Conservation (phyloP, 1,140 invertebrate genomes). For the Chironomus tepperi region DNA sequence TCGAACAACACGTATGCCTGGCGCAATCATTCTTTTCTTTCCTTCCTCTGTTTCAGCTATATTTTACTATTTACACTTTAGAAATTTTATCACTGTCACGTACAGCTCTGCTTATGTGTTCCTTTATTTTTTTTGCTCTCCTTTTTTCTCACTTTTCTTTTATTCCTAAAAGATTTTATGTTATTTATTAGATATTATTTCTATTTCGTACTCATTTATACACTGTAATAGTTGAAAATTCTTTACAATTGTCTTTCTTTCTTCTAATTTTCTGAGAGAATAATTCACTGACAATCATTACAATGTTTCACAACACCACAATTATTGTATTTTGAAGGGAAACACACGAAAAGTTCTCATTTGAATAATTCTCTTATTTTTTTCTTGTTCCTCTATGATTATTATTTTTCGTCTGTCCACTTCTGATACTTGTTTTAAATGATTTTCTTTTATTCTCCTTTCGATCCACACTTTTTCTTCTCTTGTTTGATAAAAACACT, state of each 20-base stretch:
- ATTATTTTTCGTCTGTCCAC: neutral
- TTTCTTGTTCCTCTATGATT: neutral
- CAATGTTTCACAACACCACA: neutral
- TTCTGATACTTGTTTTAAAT: neutral
- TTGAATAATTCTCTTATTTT: neutral
- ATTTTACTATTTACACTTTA: slow-evolving; percentile 9
- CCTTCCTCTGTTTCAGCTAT: neutral
- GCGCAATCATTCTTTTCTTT: slow-evolving; percentile 31
- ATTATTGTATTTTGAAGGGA: neutral
- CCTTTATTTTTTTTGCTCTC: neutral
- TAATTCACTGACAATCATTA: neutral
- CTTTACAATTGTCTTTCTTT: neutral
- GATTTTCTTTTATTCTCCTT: neutral
- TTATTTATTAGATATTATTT: neutral
- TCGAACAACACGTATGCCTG: slow-evolving; percentile 68
- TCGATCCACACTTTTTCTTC: neutral
- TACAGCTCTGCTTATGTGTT: neutral
- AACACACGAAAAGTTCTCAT: neutral
- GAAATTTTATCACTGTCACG: slow-evolving; percentile 12
- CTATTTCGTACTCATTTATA: neutral
- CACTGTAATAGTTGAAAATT: neutral
- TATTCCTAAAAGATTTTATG: neutral
- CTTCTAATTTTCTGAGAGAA: neutral
- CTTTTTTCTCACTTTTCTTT: neutral
- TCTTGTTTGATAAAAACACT: neutral